A percentile compares a stretch with the other conserved stretches of the same genome.
phyloP scores from a whole-genome alignment of 2,113 vertebrate species.

The Stictonetta naevosa region DNA sequence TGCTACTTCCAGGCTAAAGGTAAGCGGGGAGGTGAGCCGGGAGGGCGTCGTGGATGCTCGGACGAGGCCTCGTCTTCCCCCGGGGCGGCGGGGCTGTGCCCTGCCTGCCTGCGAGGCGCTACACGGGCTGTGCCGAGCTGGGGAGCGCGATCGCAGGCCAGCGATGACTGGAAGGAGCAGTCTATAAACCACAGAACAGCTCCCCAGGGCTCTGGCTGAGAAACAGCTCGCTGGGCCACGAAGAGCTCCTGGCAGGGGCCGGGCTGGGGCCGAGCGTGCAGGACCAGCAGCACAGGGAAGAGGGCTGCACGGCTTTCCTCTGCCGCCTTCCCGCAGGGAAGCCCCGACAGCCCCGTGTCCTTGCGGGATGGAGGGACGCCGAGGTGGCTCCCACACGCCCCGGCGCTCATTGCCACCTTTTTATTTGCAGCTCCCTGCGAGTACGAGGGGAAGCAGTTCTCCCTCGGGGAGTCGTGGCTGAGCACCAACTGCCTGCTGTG shows the following conservation, averaged over 20 bases:
- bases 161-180: background rate
- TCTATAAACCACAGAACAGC: conserved; percentile 18
- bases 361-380: background rate
- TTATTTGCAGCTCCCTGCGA: conserved; percentile 81
- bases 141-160: background rate
- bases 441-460: conserved; percentile 83
- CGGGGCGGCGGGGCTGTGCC: fast-evolving
- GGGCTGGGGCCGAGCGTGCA: fast-evolving
- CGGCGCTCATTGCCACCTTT: background rate
- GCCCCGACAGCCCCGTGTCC: fast-evolving
- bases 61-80: background rate
- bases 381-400: fast-evolving
- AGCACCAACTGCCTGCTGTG: conserved; percentile 89
- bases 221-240: background rate
- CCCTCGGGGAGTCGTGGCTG: conserved; percentile 91
- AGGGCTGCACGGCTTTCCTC: fast-evolving
- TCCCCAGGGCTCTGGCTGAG: conserved; percentile 48
- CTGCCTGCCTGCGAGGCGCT: fast-evolving
- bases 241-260: background rate
- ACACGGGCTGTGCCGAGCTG: background rate
- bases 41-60: background rate
- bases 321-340: background rate
- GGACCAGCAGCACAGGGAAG: background rate
- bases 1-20: conserved; percentile 92
- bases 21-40: conserved; percentile 56